These are phyloP conservation scores for Micropoecilia bifurca DNA, from an alignment of 2,797 vertebrate genomes.

Conservation along the genomic window DNA sequence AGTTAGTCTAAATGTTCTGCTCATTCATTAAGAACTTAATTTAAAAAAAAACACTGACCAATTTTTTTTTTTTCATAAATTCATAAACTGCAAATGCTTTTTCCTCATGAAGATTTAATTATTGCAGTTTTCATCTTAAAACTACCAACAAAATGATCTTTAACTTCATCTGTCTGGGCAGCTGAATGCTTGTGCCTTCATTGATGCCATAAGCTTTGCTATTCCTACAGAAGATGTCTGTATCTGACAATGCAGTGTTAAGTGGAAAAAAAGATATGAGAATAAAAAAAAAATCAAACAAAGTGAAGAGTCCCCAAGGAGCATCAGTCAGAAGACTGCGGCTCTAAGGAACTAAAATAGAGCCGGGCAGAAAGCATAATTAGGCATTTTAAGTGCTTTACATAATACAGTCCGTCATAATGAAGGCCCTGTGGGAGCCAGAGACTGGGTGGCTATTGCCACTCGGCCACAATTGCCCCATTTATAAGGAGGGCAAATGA, in stretches of 20 bases:
- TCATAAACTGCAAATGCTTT: slow-evolving; percentile 18
- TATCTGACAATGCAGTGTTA: slow-evolving; percentile 61
- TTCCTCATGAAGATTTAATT: slow-evolving; percentile 19
- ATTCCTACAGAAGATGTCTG: slow-evolving; percentile 60
- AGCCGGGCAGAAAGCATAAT: slow-evolving; percentile 77
- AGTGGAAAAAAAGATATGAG: slow-evolving; percentile 66
- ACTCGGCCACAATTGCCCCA: slow-evolving; percentile 55
- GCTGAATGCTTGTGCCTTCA: slow-evolving; percentile 33
- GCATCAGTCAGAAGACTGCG: slow-evolving; percentile 75
- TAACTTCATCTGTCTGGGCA: slow-evolving; percentile 28
- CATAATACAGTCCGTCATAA: slow-evolving; percentile 79
- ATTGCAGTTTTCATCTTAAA: slow-evolving; percentile 45
- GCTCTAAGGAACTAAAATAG: slow-evolving; percentile 81
- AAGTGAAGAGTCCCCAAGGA: slow-evolving; percentile 72
- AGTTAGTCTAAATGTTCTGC: slow-evolving; percentile 62
- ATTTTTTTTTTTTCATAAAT: slow-evolving; percentile 2
- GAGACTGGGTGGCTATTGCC: slow-evolving; percentile 69
- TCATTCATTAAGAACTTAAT: slow-evolving; percentile 54
- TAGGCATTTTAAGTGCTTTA: slow-evolving; percentile 82
- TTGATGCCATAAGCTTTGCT: slow-evolving; percentile 31
- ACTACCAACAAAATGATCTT: slow-evolving; percentile 36
- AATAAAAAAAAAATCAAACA: slow-evolving; percentile 63
- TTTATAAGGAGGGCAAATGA: slow-evolving; percentile 47
- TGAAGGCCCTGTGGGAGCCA: slow-evolving; percentile 70
- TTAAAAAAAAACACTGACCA: slow-evolving; percentile 36